These are phyloP conservation scores for Salvelinus fontinalis DNA, from an alignment of 2,113 vertebrate species.

Conservation along the genomic window DNA sequence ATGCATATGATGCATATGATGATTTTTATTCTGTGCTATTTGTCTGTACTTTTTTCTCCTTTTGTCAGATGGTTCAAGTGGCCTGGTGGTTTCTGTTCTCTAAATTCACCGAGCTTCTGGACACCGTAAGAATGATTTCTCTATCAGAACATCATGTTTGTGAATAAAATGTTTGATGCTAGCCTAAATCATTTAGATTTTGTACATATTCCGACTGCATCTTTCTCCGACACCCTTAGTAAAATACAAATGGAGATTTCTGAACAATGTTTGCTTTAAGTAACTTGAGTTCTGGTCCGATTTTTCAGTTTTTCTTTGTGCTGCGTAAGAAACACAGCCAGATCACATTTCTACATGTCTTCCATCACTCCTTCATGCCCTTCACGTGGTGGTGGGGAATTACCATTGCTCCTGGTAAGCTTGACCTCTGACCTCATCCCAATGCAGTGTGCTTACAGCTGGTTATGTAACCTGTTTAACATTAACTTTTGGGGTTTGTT, in stretches of 20 bases:
- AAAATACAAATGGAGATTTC: too few species aligned
- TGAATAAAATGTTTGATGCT: too few species aligned
- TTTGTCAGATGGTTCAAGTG: constrained; percentile 86
- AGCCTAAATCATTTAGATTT: background rate
- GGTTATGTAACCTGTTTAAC: too few species aligned
- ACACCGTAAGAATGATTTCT: constrained; percentile 82
- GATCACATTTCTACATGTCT: constrained; percentile 96
- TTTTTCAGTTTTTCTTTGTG: constrained; percentile 91
- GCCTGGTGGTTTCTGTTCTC: constrained; percentile 93
- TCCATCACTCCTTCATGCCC: constrained; percentile 95
- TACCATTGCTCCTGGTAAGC: constrained; percentile 87
- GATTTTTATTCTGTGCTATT: too few species aligned
- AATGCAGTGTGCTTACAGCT: too few species aligned
- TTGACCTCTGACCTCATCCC: background rate
- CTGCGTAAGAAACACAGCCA: constrained; percentile 94
- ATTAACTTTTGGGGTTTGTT: too few species aligned
- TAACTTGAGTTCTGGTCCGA: background rate
- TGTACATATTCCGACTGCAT: background rate
- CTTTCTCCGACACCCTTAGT: too few species aligned
- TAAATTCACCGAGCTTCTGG: constrained; percentile 91
- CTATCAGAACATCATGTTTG: too few species aligned
- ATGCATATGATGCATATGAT: too few species aligned
- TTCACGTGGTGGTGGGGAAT: constrained; percentile 99
- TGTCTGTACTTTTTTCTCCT: background rate
- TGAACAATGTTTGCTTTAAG: background rate